Evolutionary conservation across 2,113 vertebrate species (phyloP), one percentile per base, ranked within the genome.

Genomic region (Oncorhynchus gorbuscha): DNA sequence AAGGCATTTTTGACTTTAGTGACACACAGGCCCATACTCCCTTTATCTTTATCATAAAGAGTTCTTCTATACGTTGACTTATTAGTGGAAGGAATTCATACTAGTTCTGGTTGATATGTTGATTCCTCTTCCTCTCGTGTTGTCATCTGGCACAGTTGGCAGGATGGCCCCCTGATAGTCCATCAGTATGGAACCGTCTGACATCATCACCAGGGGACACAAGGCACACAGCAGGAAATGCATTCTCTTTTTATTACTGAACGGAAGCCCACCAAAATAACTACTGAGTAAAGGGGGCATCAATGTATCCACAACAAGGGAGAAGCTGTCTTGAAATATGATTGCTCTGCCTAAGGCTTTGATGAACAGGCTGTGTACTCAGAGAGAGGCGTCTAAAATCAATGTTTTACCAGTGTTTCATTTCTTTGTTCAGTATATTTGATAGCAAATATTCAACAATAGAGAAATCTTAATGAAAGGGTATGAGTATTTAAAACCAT

Each of bases 361-460:
- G 35, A 13, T 70, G 51, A 61, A 55, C 4, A n/a, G 51, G 12
- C 20, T 35, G 9, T 61, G 28, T 73, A 20, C 51, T 73, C 7
- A 58, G 14, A 20, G 59, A 62, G 39, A 62, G 28, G 59, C 1
- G n/a, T 59, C 51, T 61, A n/a, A 76, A n/a, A 76, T 76, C 30
- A 70, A 76, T 70, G 75, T 76, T 76, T 26, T 66, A 75, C 30
- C 30, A 61, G 28, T 24, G 51, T 76, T 61, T 76, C 26, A 35
- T 69, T 4, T 68, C 32, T 35, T 45, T 39, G 28, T 32, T 32
- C 32, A 32, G 5, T 69, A 3, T 39, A 35, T 3, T 9, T 35
- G 30, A 4, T 18, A 9, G 67, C 22, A 4, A 58, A 24, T 55
- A 20, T 59, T 16, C 18, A 59, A 58, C 12, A 55, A 72, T 39